phyloP scores from a whole-genome alignment of 1,140 invertebrate genomes.

The Plectrocnemia conspersa region DNA sequence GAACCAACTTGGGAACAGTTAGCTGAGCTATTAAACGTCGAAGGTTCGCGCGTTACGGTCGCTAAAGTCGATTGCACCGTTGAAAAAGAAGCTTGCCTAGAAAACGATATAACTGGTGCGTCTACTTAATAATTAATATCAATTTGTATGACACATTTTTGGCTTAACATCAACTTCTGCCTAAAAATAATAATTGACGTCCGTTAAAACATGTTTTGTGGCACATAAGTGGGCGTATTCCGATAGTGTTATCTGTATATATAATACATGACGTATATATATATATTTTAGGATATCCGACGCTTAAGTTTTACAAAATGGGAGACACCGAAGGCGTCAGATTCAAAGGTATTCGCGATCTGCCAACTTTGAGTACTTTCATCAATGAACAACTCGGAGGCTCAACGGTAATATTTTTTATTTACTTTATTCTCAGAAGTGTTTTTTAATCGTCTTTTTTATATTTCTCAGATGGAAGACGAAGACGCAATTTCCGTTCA shows the following conservation, averaged over 20 bases:
- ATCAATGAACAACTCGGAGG: constrained; percentile 64
- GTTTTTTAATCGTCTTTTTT: not conserved
- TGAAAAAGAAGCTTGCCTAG: constrained; percentile 63
- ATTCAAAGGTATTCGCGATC: constrained; percentile 66
- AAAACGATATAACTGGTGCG: constrained; percentile 67
- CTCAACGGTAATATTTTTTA: constrained; percentile 38
- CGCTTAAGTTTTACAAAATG: constrained; percentile 68
- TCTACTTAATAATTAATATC: not conserved
- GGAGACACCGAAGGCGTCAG: constrained; percentile 58
- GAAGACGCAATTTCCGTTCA: constrained; percentile 14
- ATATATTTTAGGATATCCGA: constrained; percentile 50
- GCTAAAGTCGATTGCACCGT: constrained; percentile 75
- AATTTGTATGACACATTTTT: not conserved
- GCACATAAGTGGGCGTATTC: not conserved
- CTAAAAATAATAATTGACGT: not conserved
- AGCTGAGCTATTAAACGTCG: constrained; percentile 63
- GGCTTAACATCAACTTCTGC: not conserved
- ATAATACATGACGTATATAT: not conserved
- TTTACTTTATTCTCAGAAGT: constrained; percentile 4
- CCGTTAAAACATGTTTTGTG: not conserved
- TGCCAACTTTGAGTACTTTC: constrained; percentile 66
- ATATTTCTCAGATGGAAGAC: constrained; percentile 12
- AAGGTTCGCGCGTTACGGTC: constrained; percentile 58
- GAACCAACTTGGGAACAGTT: constrained; percentile 67
- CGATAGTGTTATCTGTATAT: constrained; percentile 6